Percentiles rank a stretch among this genome's conserved stretches.
Conservation (phyloP, 2,888 invertebrate species). For the Acrobasis repandana region DNA sequence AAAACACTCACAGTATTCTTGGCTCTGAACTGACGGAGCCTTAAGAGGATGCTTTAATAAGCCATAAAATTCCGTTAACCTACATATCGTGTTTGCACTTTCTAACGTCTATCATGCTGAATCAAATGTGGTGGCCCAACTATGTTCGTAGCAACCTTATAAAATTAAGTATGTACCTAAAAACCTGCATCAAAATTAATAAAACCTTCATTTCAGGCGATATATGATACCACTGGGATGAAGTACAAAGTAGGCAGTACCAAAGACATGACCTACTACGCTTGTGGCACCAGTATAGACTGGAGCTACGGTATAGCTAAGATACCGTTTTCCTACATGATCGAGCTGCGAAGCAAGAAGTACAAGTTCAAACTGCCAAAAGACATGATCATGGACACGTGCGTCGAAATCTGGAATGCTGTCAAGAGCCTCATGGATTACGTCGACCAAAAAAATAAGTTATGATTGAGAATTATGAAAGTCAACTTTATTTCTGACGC, state of each 20-base stretch:
- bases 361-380: conserved; percentile 64
- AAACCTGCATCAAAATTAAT: no score
- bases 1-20: no score
- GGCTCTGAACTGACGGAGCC: no score
- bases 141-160: conserved; percentile 8
- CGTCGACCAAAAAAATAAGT: conserved; percentile 43
- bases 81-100: no score
- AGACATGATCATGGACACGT: conserved; percentile 65
- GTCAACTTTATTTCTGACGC: no score
- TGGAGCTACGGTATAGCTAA: conserved; percentile 74
- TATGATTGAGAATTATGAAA: no score
- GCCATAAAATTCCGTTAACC: no score
- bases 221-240: conserved; percentile 61
- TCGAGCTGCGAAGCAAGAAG: conserved; percentile 66
- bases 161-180: neutral
- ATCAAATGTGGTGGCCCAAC: neutral
- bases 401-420: conserved; percentile 63
- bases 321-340: conserved; percentile 73
- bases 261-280: conserved; percentile 70
- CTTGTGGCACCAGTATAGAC: conserved; percentile 73
- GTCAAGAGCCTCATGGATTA: conserved; percentile 63
- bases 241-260: conserved; percentile 73
- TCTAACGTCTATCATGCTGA: neutral
- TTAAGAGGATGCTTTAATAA: no score
- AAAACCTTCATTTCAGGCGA: conserved; percentile 55